Evolutionary conservation across 2,797 vertebrate genomes (phyloP).

Genomic region (Chromis chromis): DNA sequence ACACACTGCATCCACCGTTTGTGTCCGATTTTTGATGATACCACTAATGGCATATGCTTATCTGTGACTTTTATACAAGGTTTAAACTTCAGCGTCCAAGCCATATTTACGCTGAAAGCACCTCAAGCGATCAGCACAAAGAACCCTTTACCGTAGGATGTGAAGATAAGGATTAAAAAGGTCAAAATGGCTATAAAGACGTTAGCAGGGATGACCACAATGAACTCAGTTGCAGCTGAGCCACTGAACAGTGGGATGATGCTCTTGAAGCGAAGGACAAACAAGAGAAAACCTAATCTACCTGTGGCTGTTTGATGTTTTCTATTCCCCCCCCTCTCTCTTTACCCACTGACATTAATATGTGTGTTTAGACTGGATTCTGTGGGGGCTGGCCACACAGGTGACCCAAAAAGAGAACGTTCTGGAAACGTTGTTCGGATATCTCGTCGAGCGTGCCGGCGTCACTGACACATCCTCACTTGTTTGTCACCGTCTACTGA

Average conservation of each 20-base stretch:
- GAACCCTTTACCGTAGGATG: conserved; percentile 76
- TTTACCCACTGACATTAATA: conserved; percentile 48
- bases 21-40: conserved; percentile 45
- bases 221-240: conserved; percentile 40
- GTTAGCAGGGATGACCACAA: conserved; percentile 22
- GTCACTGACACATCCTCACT: conserved; percentile 60
- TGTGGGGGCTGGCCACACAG: conserved; percentile 76
- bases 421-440: conserved; percentile 74
- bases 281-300: conserved; percentile 67
- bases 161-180: conserved; percentile 23
- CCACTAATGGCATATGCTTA: conserved; percentile 23
- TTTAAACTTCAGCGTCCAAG: conserved; percentile 58
- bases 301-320: conserved; percentile 71
- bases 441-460: conserved; percentile 47
- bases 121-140: conserved; percentile 50
- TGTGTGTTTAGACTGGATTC: conserved; percentile 54
- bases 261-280: conserved; percentile 39
- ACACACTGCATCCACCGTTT: conserved; percentile 46
- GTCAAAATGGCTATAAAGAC: conserved; percentile 33
- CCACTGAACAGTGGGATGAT: conserved; percentile 44
- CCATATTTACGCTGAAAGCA: conserved; percentile 71
- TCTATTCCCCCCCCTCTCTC: conserved; percentile 13
- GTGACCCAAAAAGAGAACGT: conserved; percentile 64
- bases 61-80: conserved; percentile 62
- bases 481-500: conserved; percentile 72